Conservation (phyloP, 2,113 vertebrate species). For the Sisor rabdophorus region DNA sequence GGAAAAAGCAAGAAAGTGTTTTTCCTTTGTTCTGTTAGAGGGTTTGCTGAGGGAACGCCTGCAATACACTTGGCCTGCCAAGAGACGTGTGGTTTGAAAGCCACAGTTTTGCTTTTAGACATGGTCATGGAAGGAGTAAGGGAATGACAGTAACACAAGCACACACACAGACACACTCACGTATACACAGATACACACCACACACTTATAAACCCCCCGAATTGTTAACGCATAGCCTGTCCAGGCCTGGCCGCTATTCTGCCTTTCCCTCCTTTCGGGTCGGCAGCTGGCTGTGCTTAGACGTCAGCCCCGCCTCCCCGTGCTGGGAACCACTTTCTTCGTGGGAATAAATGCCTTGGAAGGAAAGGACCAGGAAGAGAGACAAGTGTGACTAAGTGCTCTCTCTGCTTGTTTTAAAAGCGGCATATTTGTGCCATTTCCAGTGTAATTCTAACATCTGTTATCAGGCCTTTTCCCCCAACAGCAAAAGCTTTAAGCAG, state of each 20-base stretch:
- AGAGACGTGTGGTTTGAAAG: constrained; percentile 46
- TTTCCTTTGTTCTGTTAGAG: constrained; percentile 28
- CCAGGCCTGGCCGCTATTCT: constrained; percentile 41
- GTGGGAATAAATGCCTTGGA: constrained; percentile 45
- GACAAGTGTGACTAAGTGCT: constrained; percentile 32
- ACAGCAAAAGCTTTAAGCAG: background rate
- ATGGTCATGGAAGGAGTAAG: constrained; percentile 45
- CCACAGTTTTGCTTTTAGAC: constrained; percentile 50
- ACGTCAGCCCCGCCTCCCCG: constrained; percentile 35
- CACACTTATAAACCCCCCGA: constrained; percentile 26
- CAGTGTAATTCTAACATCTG: constrained; percentile 29
- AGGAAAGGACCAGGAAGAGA: constrained; percentile 41
- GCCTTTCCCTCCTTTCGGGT: constrained; percentile 5
- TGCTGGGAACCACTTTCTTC: constrained; percentile 43
- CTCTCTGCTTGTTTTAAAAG: constrained; percentile 32
- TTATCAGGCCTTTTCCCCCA: background rate
- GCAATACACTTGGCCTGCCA: constrained; percentile 36
- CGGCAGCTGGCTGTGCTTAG: constrained; percentile 35
- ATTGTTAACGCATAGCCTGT: constrained; percentile 33
- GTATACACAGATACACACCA: constrained; percentile 23
- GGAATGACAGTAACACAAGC: constrained; percentile 47
- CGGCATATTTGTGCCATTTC: constrained; percentile 20
- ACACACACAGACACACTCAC: constrained; percentile 25
- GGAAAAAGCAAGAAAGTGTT: background rate
- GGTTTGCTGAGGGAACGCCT: constrained; percentile 16